These are phyloP conservation scores for Frankliniella fusca DNA, from an alignment of 2,888 invertebrate species.

Conservation along the genomic window DNA sequence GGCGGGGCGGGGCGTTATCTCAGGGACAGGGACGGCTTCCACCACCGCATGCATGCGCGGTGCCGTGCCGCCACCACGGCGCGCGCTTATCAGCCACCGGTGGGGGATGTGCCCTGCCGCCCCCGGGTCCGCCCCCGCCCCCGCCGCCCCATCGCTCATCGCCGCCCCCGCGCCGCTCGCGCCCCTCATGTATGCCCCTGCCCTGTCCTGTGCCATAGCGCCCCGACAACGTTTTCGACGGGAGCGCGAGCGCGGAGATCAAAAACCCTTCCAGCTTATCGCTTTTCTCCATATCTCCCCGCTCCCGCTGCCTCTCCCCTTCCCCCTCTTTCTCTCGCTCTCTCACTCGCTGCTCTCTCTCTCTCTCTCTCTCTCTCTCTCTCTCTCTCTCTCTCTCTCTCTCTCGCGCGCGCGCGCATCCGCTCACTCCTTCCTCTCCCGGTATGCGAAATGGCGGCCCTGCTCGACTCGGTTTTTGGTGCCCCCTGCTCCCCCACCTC, in stretches of 20 bases:
- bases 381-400: no score
- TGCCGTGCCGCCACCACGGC: background rate
- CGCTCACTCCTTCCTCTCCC: no score
- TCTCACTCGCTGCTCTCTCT: background rate
- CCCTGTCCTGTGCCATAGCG: background rate
- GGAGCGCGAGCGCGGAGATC: background rate
- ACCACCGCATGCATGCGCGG: background rate
- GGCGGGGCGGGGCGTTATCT: background rate
- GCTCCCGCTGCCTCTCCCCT: background rate
- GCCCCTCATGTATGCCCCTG: background rate
- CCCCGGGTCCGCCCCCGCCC: background rate
- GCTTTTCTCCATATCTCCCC: background rate
- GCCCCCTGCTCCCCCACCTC: background rate
- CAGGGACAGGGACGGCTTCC: background rate
- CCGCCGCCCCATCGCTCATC: background rate
- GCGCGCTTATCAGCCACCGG: conserved; percentile 16
- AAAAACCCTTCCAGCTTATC: conserved; percentile 4
- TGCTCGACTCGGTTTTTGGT: background rate
- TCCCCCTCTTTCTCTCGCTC: background rate
- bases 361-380: no score
- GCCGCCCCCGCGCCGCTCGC: background rate
- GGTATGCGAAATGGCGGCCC: background rate
- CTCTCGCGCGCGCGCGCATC: no score
- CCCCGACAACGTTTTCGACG: conserved; percentile 8
- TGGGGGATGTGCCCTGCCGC: background rate